Conservation (phyloP, 2,888 invertebrate species). For the Caenorhabditis sp. region DNA sequence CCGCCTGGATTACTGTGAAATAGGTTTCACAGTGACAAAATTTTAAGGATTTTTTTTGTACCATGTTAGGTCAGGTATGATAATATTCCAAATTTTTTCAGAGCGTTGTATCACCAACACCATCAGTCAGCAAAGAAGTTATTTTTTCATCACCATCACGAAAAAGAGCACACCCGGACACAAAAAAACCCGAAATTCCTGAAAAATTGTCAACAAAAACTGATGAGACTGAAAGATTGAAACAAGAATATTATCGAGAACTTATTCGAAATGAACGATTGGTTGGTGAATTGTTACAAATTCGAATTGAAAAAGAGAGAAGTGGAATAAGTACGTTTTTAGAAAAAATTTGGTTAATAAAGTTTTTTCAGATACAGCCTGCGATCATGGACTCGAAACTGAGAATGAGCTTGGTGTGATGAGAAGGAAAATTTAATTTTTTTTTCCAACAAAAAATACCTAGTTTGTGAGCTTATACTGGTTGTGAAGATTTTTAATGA, state of each 20-base stretch:
- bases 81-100: too few species aligned
- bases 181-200: background rate
- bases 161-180: background rate
- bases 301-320: background rate
- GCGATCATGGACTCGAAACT: background rate
- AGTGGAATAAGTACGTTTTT: background rate
- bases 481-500: too few species aligned
- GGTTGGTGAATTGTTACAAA: background rate
- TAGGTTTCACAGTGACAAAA: too few species aligned
- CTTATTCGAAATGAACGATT: background rate
- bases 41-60: too few species aligned
- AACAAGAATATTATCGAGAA: conserved; percentile 3
- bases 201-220: background rate
- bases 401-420: background rate
- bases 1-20: too few species aligned
- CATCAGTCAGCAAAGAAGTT: background rate
- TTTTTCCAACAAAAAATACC: too few species aligned
- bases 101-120: background rate
- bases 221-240: background rate
- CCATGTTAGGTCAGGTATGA: too few species aligned
- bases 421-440: background rate
- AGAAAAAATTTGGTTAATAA: background rate
- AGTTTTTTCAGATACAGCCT: background rate
- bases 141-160: background rate
- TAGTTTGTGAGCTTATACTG: too few species aligned